These are phyloP conservation scores for Choloepus didactylus DNA, from an alignment of 2,797 vertebrate species.

Conservation along the genomic window DNA sequence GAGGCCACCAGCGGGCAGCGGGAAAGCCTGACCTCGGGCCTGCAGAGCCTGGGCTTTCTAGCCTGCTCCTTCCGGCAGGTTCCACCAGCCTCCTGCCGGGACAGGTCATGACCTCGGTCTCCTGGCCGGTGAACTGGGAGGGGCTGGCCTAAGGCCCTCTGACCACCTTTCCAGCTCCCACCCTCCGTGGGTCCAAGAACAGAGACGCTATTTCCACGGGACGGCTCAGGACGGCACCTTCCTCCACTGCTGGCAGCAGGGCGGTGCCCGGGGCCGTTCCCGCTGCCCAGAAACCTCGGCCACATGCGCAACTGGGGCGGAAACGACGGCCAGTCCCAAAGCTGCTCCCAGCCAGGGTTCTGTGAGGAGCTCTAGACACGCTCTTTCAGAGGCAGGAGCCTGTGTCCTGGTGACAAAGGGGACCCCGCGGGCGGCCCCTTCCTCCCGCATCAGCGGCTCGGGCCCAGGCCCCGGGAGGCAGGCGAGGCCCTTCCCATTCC, in stretches of 20 bases:
- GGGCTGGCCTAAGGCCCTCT: too few relatives aligned
- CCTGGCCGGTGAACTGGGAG: fast-evolving
- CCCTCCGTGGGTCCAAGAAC: background rate
- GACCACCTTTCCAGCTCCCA: background rate
- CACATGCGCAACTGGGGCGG: fast-evolving
- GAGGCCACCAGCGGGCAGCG: background rate
- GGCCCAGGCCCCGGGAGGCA: too few relatives aligned
- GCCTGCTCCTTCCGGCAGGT: background rate
- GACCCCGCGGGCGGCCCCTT: too few relatives aligned
- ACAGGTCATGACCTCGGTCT: background rate
- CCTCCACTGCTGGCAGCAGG: background rate
- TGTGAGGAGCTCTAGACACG: background rate
- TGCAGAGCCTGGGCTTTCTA: background rate
- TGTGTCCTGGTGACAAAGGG: fast-evolving
- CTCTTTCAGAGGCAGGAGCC: background rate
- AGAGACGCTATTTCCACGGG: background rate
- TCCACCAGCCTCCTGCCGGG: background rate
- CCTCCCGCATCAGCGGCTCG: too few relatives aligned
- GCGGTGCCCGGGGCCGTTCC: too few relatives aligned
- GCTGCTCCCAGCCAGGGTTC: background rate
- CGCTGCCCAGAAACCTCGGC: background rate
- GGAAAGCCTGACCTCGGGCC: background rate
- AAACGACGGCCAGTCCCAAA: too few relatives aligned
- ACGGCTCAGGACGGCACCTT: background rate
- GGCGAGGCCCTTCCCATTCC: too few relatives aligned